Base-by-base conservation (phyloP, 2,888 invertebrate species). In the Hanleya hanleyi region DNA sequence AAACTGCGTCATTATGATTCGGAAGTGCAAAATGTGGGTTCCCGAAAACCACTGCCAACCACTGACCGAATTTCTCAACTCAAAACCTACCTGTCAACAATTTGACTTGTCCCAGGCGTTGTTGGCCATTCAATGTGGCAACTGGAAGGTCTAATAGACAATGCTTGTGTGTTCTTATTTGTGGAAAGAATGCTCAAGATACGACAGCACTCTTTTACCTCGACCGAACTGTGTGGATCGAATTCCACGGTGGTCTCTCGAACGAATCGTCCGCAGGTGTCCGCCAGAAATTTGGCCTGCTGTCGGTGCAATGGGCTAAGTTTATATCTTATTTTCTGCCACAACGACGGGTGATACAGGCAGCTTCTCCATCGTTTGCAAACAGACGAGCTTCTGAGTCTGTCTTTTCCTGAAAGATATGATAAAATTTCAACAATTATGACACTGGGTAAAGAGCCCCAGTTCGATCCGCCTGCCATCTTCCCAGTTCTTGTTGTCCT, bases 291-390 rank as follows among this genome's bases (percentile, higher is more conserved):
- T 74, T 83, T 86, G 66, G 85, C 83, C 75, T 83, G 83, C 50
- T 82, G 79, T 67, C 85, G 79, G 35, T 65, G 38, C 15, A 62
- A 66, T 33, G 80, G 76, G 68, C 78, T 77, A 49, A 85, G 71
- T 68, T 82, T 77, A 67, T 87, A 83, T 29, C 75, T 68, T 35
- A 88, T 73, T 51, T 75, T 82, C 64, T 73, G 82, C 90, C 90
- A 90, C 70, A 89, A 81, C 51, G 83, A 83, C 64, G 89, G 88
- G 75, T 89, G 89, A 80, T 89, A 91, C 26, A 91, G 81, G 75
- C 87, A 89, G 65, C 84, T 83, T 77, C 93, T 91, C 93, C 93
- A 93, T 87, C 92, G 90, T 87, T 91, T 92, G 85, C 93, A 93
- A 49, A 91, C 91, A 75, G 92, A 91, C 62, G 93, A 92, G 75